Conservation (phyloP, 1,140 invertebrate species). For the Frieseomelitta varia region DNA sequence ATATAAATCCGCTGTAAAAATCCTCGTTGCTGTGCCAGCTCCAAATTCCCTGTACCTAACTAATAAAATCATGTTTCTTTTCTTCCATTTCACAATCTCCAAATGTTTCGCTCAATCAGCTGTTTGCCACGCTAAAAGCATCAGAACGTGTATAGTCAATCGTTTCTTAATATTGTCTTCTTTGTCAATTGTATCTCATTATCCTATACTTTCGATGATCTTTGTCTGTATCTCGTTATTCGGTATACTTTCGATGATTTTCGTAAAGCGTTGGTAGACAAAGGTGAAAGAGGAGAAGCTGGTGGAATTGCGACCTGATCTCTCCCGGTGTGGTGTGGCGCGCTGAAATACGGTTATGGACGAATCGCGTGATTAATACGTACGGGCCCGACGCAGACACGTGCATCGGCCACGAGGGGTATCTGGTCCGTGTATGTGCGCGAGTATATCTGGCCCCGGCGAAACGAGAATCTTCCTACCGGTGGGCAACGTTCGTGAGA, state of each 20-base stretch:
- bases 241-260: conserved; percentile 18
- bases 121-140: too few relatives aligned
- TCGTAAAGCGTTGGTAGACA: not conserved
- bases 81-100: too few relatives aligned
- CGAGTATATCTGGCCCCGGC: conserved; percentile 42
- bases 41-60: too few relatives aligned
- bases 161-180: too few relatives aligned
- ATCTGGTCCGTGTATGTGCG: conserved; percentile 12
- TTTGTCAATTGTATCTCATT: too few relatives aligned
- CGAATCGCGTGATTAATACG: conserved; percentile 79
- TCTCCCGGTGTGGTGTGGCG: conserved; percentile 41
- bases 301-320: conserved; percentile 15
- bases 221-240: not conserved
- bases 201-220: conserved; percentile 8
- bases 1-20: not conserved
- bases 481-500: conserved; percentile 59
- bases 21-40: not conserved
- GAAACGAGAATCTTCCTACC: conserved; percentile 64
- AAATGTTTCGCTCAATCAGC: too few relatives aligned
- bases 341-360: conserved; percentile 75
- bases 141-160: too few relatives aligned
- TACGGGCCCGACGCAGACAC: conserved; percentile 58
- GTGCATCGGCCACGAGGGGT: conserved; percentile 28
- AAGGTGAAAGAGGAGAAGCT: not conserved
- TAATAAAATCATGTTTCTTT: too few relatives aligned